These are phyloP conservation scores for Calameuta filiformis DNA, from an alignment of 2,888 invertebrate genomes.

Conservation along the genomic window DNA sequence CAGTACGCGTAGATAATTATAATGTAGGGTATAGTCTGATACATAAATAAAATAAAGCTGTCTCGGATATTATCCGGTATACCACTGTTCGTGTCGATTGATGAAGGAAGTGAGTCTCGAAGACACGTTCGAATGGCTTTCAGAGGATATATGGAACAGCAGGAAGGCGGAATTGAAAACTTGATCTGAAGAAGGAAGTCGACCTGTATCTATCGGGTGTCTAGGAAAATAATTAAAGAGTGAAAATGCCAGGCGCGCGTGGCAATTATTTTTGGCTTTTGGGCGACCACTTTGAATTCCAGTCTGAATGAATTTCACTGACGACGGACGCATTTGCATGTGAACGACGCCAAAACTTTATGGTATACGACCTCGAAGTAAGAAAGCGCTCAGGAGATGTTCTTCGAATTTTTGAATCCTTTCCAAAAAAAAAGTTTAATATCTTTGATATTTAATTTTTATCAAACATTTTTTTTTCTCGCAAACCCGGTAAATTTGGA, in stretches of 20 bases:
- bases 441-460: no score
- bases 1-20: background rate
- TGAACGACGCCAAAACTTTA: background rate
- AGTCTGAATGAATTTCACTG: background rate
- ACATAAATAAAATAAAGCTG: background rate
- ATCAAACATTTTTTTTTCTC: no score
- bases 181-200: conserved; percentile 34
- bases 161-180: conserved; percentile 42
- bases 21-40: background rate
- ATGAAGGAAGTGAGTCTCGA: conserved; percentile 27
- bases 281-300: background rate
- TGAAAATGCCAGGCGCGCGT: background rate
- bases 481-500: no score
- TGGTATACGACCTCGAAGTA: background rate
- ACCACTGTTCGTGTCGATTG: conserved; percentile 7
- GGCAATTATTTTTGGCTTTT: background rate
- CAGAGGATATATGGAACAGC: conserved; percentile 37
- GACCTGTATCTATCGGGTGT: background rate
- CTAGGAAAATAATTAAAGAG: background rate
- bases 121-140: conserved; percentile 21
- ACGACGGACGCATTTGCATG: background rate
- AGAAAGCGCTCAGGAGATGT: background rate
- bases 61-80: background rate
- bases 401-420: background rate
- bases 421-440: no score